phyloP scores from a whole-genome alignment of 2,797 vertebrate genomes.

The Falco columbarius region DNA sequence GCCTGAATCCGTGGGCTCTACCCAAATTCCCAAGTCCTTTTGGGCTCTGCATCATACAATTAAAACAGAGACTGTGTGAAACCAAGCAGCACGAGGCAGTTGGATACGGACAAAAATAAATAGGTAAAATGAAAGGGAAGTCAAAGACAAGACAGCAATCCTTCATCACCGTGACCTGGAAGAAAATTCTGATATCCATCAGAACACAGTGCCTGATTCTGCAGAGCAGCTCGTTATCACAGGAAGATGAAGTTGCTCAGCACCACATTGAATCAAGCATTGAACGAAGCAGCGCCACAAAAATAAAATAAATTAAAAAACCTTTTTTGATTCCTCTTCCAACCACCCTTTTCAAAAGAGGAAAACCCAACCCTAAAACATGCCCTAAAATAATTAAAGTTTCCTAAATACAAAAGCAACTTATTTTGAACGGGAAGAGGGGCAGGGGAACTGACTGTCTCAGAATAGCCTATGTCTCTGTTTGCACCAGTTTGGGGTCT shows the following conservation, averaged over 20 bases:
- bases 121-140: constrained; percentile 37
- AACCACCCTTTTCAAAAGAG: neutral
- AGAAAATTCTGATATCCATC: neutral
- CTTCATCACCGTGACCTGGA: neutral
- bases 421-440: constrained; percentile 38
- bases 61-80: constrained; percentile 2
- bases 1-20: neutral
- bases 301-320: neutral
- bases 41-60: neutral
- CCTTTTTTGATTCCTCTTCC: neutral
- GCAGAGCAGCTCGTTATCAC: neutral
- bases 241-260: neutral
- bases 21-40: neutral
- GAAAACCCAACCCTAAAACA: neutral
- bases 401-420: constrained; percentile 59
- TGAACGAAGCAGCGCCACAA: neutral
- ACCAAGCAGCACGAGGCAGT: constrained; percentile 27
- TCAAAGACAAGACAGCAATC: neutral
- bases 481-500: neutral
- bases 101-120: constrained; percentile 52
- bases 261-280: neutral
- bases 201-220: neutral
- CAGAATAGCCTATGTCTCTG: neutral
- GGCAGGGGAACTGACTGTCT: neutral
- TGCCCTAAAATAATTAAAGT: constrained; percentile 69